Evolutionary conservation across 1,140 invertebrate species (phyloP), one percentile per base, ranked within the genome.

Genomic region (Rhopalosiphum maidis): DNA sequence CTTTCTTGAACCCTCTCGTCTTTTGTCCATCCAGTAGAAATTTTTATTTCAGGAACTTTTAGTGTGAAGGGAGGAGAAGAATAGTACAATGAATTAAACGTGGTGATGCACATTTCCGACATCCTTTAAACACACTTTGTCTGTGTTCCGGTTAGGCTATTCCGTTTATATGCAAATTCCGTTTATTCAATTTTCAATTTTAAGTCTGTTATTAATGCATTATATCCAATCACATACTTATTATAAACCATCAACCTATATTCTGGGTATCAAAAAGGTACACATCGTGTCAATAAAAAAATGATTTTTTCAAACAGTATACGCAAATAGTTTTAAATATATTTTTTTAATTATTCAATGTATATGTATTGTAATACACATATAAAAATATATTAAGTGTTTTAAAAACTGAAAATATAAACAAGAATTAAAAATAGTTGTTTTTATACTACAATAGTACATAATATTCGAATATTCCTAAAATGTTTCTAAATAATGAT

Each of bases 171-270:
- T 91, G 11, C 11, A 68, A 91, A 91, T 91, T 41, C 18, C 6
- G 23, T 91, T 90, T 91, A 91, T 77, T 8, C 41, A 77, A 82
- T 91, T 91, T 68, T 91, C n/a, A 77, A 91, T 30, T 87, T 25
- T 46, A 41, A 41, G 41, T 46, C 6, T 46, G 46, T 46, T 25
- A 9, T 86, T 4, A 1, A 23, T 86, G 41, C 41, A 83, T 43
- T 85, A 11, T 85, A 85, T 41, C 0, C 82, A 25, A 41, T 0
- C 3, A 2, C 82, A 83, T 37, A 41, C 41, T 41, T 41, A 41
- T 41, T 41, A 86, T 25, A 86, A 86, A 46, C 23, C 85, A 41
- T 30, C 2, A 0, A 86, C n/a, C n/a, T n/a, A n/a, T n/a, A n/a
- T n/a, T 68, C 7, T 41, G 41, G 25, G 25, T 30, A 25, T 30